A percentile compares a stretch with the other conserved stretches of the same genome.
Evolutionary conservation across 2,888 invertebrate species (phyloP).

Genomic region (Ariolimax columbianus): DNA sequence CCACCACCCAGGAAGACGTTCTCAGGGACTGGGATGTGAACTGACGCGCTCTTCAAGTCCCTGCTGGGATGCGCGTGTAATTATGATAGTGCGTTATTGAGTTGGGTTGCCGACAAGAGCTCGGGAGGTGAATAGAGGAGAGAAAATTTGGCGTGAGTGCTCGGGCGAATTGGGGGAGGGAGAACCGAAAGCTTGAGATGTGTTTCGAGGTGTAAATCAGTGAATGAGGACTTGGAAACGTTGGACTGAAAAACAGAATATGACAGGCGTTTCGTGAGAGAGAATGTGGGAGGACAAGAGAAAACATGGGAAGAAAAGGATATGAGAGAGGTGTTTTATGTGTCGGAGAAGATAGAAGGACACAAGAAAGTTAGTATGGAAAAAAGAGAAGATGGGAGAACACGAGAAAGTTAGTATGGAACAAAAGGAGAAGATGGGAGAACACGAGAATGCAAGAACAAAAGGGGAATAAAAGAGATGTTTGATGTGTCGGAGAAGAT

Average conservation of each 20-base stretch:
- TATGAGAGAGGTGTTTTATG: too few species aligned
- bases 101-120: not conserved
- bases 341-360: not conserved
- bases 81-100: constrained; percentile 29
- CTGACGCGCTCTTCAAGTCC: not conserved
- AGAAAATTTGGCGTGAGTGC: not conserved
- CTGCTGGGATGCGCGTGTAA: constrained; percentile 21
- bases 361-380: not conserved
- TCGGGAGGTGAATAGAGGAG: not conserved
- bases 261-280: not conserved
- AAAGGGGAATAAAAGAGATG: too few species aligned
- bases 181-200: too few species aligned
- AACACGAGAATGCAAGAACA: not conserved
- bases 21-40: constrained; percentile 11
- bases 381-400: not conserved
- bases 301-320: not conserved
- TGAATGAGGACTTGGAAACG: too few species aligned
- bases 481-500: too few species aligned
- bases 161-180: too few species aligned
- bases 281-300: not conserved
- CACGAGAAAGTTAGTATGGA: not conserved
- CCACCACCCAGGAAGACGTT: constrained; percentile 23
- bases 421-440: not conserved
- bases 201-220: too few species aligned
- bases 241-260: too few species aligned